Conservation (phyloP, 2,888 invertebrate species). For the Netelia inedita region DNA sequence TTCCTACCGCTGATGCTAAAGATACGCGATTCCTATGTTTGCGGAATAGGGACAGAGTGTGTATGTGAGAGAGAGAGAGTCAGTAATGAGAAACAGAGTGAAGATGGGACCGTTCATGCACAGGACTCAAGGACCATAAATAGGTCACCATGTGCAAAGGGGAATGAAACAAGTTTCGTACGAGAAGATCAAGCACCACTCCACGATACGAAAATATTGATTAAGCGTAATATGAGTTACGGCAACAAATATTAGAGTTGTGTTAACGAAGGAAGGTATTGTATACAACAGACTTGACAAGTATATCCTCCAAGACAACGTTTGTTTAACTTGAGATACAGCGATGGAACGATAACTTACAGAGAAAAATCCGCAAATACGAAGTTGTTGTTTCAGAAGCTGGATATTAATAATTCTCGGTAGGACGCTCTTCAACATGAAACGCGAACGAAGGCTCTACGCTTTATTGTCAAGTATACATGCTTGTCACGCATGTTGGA, state of each 20-base stretch:
- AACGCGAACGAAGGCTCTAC: too few species aligned
- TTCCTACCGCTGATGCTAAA: slow-evolving; percentile 21
- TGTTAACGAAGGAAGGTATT: neutral
- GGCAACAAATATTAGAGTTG: neutral
- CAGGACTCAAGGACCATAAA: neutral
- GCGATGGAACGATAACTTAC: slow-evolving; percentile 10
- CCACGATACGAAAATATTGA: neutral
- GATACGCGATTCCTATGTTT: neutral
- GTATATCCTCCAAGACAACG: neutral
- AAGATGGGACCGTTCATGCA: neutral
- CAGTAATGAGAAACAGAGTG: slow-evolving; percentile 2
- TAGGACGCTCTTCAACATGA: too few species aligned
- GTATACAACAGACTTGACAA: neutral
- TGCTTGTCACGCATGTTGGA: neutral
- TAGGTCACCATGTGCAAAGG: neutral
- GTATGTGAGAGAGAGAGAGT: neutral
- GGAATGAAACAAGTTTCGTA: neutral
- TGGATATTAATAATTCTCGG: neutral
- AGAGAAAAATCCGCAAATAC: neutral
- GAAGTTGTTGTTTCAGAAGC: too few species aligned
- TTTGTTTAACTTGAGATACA: neutral
- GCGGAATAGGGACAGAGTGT: neutral
- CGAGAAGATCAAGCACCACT: slow-evolving; percentile 5
- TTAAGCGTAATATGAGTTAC: neutral
- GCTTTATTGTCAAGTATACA: too few species aligned